These are phyloP conservation scores for Drosophila aff. DNA, from an alignment of 1,140 invertebrate species.

Conservation along the genomic window DNA sequence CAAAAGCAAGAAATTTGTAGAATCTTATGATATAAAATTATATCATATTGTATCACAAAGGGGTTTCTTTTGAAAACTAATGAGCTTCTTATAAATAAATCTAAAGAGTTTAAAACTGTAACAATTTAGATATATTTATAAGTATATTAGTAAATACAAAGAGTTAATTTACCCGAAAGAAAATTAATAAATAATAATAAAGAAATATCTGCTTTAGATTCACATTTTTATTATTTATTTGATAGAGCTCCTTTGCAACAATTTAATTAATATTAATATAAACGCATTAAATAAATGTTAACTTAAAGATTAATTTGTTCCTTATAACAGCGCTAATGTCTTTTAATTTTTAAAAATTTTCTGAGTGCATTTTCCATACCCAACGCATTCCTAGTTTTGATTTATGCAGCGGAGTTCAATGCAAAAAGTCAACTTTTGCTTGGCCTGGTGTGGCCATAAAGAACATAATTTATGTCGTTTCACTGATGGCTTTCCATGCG, in stretches of 20 bases:
- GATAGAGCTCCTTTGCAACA: too few relatives aligned
- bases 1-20: not conserved
- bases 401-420: slow-evolving; percentile 76
- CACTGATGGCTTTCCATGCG: slow-evolving; percentile 57
- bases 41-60: too few relatives aligned
- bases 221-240: too few relatives aligned
- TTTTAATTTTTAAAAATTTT: not conserved
- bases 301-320: too few relatives aligned
- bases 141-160: too few relatives aligned
- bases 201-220: too few relatives aligned
- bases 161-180: not conserved
- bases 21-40: too few relatives aligned
- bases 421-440: slow-evolving; percentile 76
- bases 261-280: not conserved
- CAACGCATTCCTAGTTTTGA: slow-evolving; percentile 56
- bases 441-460: slow-evolving; percentile 64
- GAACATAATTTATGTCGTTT: slow-evolving; percentile 77
- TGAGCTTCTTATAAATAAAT: too few relatives aligned
- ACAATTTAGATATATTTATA: too few relatives aligned
- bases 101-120: too few relatives aligned
- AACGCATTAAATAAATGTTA: not conserved
- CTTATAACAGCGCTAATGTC: not conserved
- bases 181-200: not conserved
- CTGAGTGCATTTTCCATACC: not conserved
- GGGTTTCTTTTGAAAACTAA: too few relatives aligned